phyloP scores from a whole-genome alignment of 2,113 vertebrate species.

The Columba livia region DNA sequence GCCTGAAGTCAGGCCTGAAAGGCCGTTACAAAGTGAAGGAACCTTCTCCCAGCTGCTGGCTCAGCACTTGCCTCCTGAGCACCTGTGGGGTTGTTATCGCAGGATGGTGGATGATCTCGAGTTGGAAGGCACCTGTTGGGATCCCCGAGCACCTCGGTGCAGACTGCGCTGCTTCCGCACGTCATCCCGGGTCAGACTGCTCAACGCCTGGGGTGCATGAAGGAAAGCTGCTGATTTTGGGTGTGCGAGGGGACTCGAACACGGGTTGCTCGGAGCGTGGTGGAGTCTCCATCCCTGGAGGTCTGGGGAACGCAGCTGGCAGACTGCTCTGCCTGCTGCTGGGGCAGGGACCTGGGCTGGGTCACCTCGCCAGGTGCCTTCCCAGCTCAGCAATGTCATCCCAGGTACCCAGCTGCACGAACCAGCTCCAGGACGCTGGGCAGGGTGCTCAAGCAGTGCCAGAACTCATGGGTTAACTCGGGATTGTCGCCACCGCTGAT shows the following conservation, averaged over 20 bases:
- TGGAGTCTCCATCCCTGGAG: background rate
- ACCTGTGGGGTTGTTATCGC: accelerated
- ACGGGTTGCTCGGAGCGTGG: background rate
- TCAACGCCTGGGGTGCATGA: background rate
- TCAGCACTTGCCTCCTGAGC: background rate
- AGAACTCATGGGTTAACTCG: too few relatives aligned
- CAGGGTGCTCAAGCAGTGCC: too few relatives aligned
- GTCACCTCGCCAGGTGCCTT: background rate
- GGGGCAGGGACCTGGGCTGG: background rate
- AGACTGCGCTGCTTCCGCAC: background rate
- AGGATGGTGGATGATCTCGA: background rate
- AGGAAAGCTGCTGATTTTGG: background rate
- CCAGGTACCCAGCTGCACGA: background rate
- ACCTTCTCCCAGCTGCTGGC: background rate
- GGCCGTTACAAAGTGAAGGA: accelerated
- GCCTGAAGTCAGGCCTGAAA: background rate
- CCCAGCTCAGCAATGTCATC: accelerated
- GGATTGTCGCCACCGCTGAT: too few relatives aligned
- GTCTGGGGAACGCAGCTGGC: background rate
- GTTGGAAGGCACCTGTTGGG: background rate
- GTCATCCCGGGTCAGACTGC: background rate
- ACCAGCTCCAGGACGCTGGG: background rate
- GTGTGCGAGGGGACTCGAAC: background rate
- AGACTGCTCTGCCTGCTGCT: background rate
- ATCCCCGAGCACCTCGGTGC: background rate